phyloP scores from a whole-genome alignment of 2,797 vertebrate genomes.

The Ptychobarbus kaznakovi region DNA sequence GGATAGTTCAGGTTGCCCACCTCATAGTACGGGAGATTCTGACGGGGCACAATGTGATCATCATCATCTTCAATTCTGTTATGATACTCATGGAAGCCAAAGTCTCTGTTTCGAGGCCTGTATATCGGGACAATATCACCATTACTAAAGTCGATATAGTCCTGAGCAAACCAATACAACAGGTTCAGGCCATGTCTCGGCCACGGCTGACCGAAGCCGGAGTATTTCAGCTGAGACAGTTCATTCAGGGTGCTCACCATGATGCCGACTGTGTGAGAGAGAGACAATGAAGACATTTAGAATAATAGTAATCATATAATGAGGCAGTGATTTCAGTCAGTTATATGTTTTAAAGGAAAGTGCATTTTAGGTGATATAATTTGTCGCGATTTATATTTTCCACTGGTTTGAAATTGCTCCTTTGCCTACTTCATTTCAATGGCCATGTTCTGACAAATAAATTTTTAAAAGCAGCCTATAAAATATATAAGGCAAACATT shows the following conservation, averaged over 20 bases:
- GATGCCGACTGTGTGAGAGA: not conserved
- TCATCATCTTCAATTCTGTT: conserved; percentile 49
- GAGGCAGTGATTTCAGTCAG: not conserved
- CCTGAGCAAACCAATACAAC: conserved; percentile 59
- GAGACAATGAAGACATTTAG: not conserved
- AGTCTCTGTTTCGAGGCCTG: not conserved
- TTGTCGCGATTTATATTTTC: not conserved
- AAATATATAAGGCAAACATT: not conserved
- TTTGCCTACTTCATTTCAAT: not conserved
- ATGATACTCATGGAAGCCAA: conserved; percentile 47
- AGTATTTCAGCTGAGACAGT: not conserved
- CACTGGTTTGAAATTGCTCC: not conserved
- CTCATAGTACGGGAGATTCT: conserved; percentile 35
- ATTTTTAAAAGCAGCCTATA: not conserved
- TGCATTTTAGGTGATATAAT: not conserved
- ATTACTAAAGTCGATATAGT: not conserved
- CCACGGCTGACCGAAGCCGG: conserved; percentile 21
- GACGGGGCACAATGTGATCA: conserved; percentile 8
- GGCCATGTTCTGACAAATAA: not conserved
- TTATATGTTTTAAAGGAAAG: not conserved
- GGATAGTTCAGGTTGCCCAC: conserved; percentile 45
- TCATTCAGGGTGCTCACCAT: conserved; percentile 50
- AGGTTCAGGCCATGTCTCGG: conserved; percentile 58
- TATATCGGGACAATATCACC: not conserved
- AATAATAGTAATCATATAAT: not conserved